Conservation (phyloP, 2,113 vertebrate genomes). For the Astatotilapia flaviijosephi region DNA sequence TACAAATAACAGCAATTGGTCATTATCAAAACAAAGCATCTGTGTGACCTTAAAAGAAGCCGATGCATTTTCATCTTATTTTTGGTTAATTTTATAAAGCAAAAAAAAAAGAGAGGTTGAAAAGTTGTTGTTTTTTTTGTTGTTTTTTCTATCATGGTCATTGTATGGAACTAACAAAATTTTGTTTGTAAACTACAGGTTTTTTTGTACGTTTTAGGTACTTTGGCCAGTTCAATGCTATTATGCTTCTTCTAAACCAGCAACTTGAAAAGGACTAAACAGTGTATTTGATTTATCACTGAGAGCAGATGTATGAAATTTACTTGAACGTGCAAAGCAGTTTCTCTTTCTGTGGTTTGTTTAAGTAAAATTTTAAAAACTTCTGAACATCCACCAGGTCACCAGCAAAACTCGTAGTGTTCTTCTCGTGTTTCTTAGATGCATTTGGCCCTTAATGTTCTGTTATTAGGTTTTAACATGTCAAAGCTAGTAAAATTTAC, state of each 20-base stretch:
- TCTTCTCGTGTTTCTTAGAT: background rate
- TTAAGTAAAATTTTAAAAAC: background rate
- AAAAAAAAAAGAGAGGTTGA: background rate
- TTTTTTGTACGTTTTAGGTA: background rate
- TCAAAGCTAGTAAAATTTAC: background rate
- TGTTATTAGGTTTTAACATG: background rate
- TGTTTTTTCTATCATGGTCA: background rate
- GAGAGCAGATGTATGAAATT: background rate
- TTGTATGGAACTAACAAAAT: background rate
- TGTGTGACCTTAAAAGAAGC: background rate
- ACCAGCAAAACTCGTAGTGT: background rate
- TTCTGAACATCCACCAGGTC: rapidly evolving
- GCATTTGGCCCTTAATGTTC: background rate
- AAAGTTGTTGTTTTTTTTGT: background rate
- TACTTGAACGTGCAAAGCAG: background rate
- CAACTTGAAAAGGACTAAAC: background rate
- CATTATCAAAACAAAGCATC: background rate
- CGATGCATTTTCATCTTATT: background rate
- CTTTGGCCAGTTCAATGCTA: background rate
- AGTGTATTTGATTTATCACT: background rate
- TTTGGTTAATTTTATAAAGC: background rate
- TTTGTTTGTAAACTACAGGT: background rate
- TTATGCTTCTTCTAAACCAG: background rate
- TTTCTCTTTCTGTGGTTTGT: background rate
- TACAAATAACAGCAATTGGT: background rate